Base-by-base conservation (phyloP, 2,113 vertebrate species). In the Passer montanus region DNA sequence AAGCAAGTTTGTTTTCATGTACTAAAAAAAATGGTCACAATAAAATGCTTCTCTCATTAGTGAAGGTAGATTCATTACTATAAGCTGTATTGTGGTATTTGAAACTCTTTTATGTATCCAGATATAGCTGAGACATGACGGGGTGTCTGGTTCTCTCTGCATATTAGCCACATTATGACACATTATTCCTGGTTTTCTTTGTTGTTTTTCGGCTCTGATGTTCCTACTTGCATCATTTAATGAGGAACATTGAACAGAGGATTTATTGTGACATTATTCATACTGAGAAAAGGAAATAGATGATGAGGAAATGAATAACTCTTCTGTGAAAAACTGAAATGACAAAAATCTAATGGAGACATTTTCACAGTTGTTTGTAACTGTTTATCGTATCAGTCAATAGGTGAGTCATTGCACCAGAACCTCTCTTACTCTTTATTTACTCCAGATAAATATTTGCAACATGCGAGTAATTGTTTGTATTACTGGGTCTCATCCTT, bases 391-490 rank as follows among this genome's bases (percentile, higher is more conserved):
- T 58, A 37, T 80, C 63, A 80, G 66, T 76, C 75, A 66, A 30
- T 44, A 74, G 41, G 37, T 5, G 23, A 96, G 60, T 70, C 82
- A 89, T 47, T 81, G 50, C 68, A 75, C 63, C 53, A 80, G 58
- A 80, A 59, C 22, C 19, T 49, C 43, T 74, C 70, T 82, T 43
- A 13, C 18, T 81, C 35, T 53, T 69, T 68, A 59, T 90, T 79
- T 64, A 87, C 18, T 79, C 33, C 73, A 82, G 50, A 89, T 83
- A 95, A 95, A 85, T 86, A 90, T 86, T 96, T 95, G 76, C 50
- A 90, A 84, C 20, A 31, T 56, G 26, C 10, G 89, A 95, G 47
- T 77, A 93, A 92, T 89, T 94, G 85, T 96, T 95, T 96, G 37
- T 24, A 49, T 64, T 87, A 85, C 62, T 52, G 22, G 15, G 24